Base-by-base conservation (phyloP, 2,888 invertebrate species). In the Phytoseiulus persimilis region DNA sequence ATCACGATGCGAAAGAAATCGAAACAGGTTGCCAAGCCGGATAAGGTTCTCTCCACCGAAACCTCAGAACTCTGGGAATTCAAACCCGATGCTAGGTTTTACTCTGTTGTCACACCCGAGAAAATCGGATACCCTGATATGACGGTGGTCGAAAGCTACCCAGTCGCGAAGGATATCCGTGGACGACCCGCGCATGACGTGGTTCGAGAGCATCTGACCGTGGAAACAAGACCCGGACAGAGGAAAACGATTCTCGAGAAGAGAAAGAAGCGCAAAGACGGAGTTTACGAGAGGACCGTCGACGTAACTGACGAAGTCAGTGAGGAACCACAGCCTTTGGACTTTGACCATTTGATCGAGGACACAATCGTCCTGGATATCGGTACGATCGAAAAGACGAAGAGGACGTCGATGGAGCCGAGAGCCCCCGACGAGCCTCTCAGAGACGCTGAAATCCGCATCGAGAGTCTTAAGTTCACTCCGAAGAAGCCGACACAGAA, bases 81-180 rank as follows among this genome's bases (percentile, higher is more conserved):
- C 87, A 6, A 32, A 87, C 87, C 87, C n/a, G 45, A 87, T 28
- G 87, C 33, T n/a, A 11, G n/a, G 9, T 87, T 39, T 33, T 87
- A 39, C 87, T 87, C 87, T 87, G 87, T 39, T n/a, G 45, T 87
- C 18, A 87, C 87, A 87, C 39, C 87, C 1, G 87, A 87, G 87
- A 39, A 11, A 14, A 87, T 87, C 31, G 87, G 87, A 33, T 33
- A 87, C 23, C 87, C 87, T 0, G 87, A 87, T 1, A 32, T 87
- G 87, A 87, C 28, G 5, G 87, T 87, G 6, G 33, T 32, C 9
- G 87, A 87, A 33, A 45, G 28, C n/a, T 6, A 11, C 6, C 87
- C 87, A 0, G 87, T 87, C 23, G 5, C 32, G 23, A 87, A 87
- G 31, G 87, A 87, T 87, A 5, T 87, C 9, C 45, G 33, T 32